Evolutionary conservation across 1,140 invertebrate genomes (phyloP).

Genomic region (Sogatella furcifera): DNA sequence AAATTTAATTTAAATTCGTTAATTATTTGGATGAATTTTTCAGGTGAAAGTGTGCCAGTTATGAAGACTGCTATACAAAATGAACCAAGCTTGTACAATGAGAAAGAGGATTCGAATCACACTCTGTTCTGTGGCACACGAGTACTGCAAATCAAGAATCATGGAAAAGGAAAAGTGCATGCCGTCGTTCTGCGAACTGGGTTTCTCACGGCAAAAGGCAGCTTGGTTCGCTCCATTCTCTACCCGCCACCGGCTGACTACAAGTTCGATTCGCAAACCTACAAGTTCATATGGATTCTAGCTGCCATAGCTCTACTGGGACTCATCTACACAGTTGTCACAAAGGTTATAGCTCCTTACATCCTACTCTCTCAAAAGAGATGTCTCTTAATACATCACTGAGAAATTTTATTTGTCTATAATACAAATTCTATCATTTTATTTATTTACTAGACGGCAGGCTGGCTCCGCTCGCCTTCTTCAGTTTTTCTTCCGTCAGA

Average conservation of each 20-base stretch:
- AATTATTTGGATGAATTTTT: too few species aligned
- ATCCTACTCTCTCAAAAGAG: too few species aligned
- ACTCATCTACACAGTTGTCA: constrained; percentile 71
- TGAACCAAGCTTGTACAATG: constrained; percentile 50
- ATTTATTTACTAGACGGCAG: too few species aligned
- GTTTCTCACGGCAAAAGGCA: constrained; percentile 81
- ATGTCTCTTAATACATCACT: too few species aligned
- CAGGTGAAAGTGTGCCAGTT: constrained; percentile 61
- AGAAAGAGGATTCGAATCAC: constrained; percentile 77
- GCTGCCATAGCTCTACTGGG: constrained; percentile 63
- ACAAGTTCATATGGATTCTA: constrained; percentile 80
- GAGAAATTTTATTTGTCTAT: too few species aligned
- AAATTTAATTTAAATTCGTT: too few species aligned
- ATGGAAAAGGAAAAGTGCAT: constrained; percentile 51
- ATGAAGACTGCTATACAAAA: constrained; percentile 80
- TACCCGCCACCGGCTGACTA: constrained; percentile 92
- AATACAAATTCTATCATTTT: too few species aligned
- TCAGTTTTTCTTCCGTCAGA: too few species aligned
- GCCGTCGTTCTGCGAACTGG: constrained; percentile 67
- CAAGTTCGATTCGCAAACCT: constrained; percentile 86
- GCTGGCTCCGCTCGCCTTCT: too few species aligned
- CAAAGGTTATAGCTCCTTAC: constrained; percentile 49
- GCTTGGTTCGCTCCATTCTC: constrained; percentile 83
- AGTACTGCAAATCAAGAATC: constrained; percentile 57
- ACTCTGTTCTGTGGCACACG: constrained; percentile 43